These are phyloP conservation scores for Calyptomena viridis DNA, from an alignment of 2,113 vertebrate genomes.

Conservation along the genomic window DNA sequence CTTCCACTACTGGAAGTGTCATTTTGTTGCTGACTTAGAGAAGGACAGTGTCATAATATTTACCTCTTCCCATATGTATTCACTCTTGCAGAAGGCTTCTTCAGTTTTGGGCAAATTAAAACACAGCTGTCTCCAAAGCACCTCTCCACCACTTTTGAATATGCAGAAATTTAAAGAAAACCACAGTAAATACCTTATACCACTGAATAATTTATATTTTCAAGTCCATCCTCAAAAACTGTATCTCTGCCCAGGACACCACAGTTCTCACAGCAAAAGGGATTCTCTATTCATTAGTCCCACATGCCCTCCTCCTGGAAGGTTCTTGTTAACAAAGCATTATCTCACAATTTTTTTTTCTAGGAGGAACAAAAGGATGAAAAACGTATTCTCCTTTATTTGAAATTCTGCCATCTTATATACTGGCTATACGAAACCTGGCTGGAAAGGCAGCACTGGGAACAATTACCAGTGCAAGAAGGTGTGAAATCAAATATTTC, in stretches of 20 bases:
- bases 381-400: not conserved
- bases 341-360: not conserved
- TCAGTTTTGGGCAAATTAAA: not conserved
- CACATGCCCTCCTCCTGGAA: not conserved
- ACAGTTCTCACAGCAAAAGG: not conserved
- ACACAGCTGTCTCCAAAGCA: not conserved
- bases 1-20: not conserved
- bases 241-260: not conserved
- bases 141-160: not conserved
- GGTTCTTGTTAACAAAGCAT: not conserved
- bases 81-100: not conserved
- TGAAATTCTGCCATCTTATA: not conserved
- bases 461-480: not conserved
- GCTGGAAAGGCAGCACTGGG: not conserved
- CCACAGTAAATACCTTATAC: not conserved
- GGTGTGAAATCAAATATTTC: slow-evolving; percentile 13
- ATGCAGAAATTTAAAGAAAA: not conserved
- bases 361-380: not conserved
- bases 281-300: not conserved
- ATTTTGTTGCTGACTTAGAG: not conserved
- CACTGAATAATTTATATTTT: not conserved
- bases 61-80: not conserved
- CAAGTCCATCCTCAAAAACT: not conserved
- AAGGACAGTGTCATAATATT: not conserved
- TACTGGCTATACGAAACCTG: not conserved